phyloP scores from a whole-genome alignment of 2,113 vertebrate species.

The Mionectes macconnelli region DNA sequence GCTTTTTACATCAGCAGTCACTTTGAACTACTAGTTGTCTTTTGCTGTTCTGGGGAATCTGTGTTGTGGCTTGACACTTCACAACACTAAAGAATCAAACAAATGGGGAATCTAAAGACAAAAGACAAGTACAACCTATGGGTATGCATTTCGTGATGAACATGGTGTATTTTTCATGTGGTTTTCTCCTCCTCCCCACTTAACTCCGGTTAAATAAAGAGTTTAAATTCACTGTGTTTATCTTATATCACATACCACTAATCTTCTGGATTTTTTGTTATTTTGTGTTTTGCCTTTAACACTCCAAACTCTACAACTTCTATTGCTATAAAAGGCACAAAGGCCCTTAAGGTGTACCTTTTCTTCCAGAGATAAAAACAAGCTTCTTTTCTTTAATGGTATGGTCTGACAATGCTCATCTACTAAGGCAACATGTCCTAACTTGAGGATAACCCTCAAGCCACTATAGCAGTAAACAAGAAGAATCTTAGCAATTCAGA shows the following conservation, averaged over 20 bases:
- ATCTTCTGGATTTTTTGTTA: background rate
- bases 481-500: background rate
- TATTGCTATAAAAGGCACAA: background rate
- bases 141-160: background rate
- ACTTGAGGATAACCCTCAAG: background rate
- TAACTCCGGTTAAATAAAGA: background rate
- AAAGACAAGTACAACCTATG: background rate
- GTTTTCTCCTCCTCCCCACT: background rate
- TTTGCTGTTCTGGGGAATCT: background rate
- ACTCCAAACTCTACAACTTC: background rate
- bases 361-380: background rate
- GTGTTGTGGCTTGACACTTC: background rate
- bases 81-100: background rate
- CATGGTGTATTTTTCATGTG: background rate
- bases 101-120: background rate
- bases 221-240: background rate
- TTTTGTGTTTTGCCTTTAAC: background rate
- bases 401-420: background rate
- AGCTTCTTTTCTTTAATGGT: background rate
- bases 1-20: conserved; percentile 37
- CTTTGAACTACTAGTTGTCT: conserved; percentile 11
- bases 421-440: background rate
- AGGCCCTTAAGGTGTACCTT: background rate
- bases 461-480: background rate
- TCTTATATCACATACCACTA: background rate